Conservation (phyloP, 2,797 vertebrate species). For the Pteronotus mesoamericanus region DNA sequence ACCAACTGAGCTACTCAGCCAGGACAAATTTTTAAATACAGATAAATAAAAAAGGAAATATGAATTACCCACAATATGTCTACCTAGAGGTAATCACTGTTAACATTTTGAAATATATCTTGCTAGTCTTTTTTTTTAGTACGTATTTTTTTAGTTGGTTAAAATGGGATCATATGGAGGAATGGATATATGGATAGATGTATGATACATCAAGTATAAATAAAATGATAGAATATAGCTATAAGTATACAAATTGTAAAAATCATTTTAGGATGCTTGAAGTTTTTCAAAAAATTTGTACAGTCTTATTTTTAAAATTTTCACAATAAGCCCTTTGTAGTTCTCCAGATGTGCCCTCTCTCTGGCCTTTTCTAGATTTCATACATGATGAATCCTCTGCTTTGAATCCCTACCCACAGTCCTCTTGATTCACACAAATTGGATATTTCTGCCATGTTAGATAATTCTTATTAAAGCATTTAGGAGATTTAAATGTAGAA, state of each 20-base stretch:
- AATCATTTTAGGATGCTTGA: not conserved
- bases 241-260: not conserved
- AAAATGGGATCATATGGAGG: not conserved
- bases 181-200: not conserved
- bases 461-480: not conserved
- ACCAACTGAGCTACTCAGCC: not conserved
- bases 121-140: not conserved
- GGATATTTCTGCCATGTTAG: not conserved
- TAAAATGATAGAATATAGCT: not conserved
- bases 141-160: not conserved
- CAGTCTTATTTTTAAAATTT: not conserved
- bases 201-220: not conserved
- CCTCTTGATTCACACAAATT: not conserved
- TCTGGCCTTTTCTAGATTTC: slow-evolving; percentile 12
- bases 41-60: not conserved
- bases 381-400: not conserved
- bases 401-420: not conserved
- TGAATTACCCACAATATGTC: not conserved
- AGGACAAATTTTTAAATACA: not conserved
- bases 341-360: not conserved
- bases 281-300: not conserved
- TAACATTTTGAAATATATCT: not conserved
- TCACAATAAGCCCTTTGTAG: not conserved
- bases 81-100: not conserved
- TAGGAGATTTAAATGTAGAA: not conserved